Percentiles rank a stretch among this genome's conserved stretches.
Evolutionary conservation across 2,888 invertebrate species (phyloP).

Genomic region (Hetaerina titia): DNA sequence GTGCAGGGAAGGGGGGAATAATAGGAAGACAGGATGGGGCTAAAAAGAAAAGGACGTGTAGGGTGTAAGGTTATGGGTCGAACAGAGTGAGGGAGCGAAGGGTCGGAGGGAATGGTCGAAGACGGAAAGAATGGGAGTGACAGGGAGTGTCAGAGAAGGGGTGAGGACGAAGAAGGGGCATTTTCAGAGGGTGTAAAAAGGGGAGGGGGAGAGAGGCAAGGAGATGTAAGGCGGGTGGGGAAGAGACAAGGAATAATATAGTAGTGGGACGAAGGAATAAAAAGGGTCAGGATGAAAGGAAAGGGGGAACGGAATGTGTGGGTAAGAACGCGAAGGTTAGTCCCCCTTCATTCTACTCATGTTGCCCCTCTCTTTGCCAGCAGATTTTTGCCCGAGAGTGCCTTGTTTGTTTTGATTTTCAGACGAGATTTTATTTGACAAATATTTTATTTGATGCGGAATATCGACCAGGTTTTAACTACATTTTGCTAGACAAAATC

Average conservation of each 20-base stretch:
- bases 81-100: background rate
- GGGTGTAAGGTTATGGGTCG: constrained; percentile 28
- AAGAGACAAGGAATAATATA: background rate
- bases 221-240: background rate
- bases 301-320: background rate
- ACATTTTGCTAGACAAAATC: background rate
- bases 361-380: background rate
- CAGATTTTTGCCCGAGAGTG: background rate
- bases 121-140: constrained; percentile 12
- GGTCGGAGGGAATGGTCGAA: background rate
- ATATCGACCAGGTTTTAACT: background rate
- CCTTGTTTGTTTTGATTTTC: background rate
- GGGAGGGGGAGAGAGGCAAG: background rate
- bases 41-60: background rate
- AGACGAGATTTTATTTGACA: background rate
- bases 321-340: background rate
- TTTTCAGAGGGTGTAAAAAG: background rate
- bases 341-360: background rate
- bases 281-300: background rate
- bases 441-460: background rate
- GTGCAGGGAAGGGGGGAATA: background rate
- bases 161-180: background rate
- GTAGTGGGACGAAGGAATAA: background rate
- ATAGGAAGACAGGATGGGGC: background rate
- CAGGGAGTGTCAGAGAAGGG: background rate